A percentile compares a stretch with the other conserved stretches of the same genome.
Evolutionary conservation across 53 echinoderm and acorn worm species (phyloP).

Genomic region (Henricia sp.): DNA sequence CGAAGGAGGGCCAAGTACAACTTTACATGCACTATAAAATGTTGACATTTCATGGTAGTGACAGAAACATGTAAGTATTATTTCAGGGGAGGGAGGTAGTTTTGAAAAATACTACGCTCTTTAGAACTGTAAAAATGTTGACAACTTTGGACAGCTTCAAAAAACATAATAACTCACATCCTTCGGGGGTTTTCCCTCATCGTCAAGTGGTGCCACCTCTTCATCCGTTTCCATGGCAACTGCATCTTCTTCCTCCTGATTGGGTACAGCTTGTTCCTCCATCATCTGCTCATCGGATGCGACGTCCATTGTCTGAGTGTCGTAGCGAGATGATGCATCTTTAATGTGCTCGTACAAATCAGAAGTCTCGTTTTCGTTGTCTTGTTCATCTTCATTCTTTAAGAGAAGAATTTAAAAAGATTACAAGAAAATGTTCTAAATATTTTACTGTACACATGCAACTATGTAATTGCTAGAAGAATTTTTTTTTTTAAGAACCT

Average conservation of each 20-base stretch:
- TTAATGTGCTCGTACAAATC: constrained; percentile 93
- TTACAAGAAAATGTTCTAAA: not conserved
- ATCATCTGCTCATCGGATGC: constrained; percentile 87
- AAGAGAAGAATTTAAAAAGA: no score
- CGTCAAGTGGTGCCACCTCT: constrained; percentile 64
- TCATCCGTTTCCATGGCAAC: constrained; percentile 68
- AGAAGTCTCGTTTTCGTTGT: constrained; percentile 54
- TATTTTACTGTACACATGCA: not conserved
- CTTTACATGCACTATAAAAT: no score
- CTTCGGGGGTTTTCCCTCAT: constrained; percentile 61
- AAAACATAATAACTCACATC: no score
- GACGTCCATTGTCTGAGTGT: constrained; percentile 85
- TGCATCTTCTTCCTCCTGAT: constrained; percentile 50
- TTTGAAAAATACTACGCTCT: no score
- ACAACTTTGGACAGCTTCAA: no score
- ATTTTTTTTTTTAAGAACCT: no score
- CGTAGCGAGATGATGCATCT: constrained; percentile 79
- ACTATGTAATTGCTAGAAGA: no score
- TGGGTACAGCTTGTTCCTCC: constrained; percentile 74
- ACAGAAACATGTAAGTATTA: no score
- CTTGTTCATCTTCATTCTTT: constrained; percentile 18
- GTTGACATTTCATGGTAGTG: no score
- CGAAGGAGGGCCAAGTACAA: no score
- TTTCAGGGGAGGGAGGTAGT: no score
- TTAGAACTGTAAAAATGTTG: no score